phyloP scores from a whole-genome alignment of 2,113 vertebrate genomes.

The Menidia beryllina region DNA sequence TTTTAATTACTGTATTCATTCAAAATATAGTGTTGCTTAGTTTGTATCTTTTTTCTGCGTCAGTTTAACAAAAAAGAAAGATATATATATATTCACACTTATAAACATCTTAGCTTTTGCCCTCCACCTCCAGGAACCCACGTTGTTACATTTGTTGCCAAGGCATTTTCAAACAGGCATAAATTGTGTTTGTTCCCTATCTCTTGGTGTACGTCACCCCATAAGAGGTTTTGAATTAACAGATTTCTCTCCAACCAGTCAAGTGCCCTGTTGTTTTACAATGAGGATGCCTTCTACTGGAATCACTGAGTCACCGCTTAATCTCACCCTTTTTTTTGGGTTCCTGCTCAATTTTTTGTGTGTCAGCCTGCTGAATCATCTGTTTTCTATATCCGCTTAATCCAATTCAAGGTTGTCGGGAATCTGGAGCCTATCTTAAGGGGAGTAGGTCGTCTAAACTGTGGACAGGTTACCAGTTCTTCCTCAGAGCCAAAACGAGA shows the following conservation, averaged over 20 bases:
- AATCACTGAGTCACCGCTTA: neutral
- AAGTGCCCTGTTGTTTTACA: neutral
- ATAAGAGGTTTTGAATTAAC: conserved; percentile 9
- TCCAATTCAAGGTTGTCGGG: too few species aligned
- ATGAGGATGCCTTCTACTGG: neutral
- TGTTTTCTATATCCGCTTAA: too few species aligned
- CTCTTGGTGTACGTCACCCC: neutral
- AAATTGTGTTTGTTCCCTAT: neutral
- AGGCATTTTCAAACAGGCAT: conserved; percentile 13
- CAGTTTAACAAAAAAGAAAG: neutral
- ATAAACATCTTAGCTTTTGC: conserved; percentile 2
- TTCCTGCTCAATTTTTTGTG: conserved; percentile 6
- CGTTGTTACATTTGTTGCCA: neutral
- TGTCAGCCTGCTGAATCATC: neutral
- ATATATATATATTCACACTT: neutral
- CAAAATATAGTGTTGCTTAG: too few species aligned
- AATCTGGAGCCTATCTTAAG: too few species aligned
- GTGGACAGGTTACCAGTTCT: too few species aligned
- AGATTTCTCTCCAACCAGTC: neutral
- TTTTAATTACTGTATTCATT: too few species aligned
- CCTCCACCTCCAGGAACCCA: neutral
- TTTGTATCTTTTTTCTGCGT: neutral
- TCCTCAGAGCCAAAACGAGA: too few species aligned
- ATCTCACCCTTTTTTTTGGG: neutral
- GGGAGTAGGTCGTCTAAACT: too few species aligned